Base-by-base conservation (phyloP, 2,797 vertebrate species). In the Oreortyx pictus region DNA sequence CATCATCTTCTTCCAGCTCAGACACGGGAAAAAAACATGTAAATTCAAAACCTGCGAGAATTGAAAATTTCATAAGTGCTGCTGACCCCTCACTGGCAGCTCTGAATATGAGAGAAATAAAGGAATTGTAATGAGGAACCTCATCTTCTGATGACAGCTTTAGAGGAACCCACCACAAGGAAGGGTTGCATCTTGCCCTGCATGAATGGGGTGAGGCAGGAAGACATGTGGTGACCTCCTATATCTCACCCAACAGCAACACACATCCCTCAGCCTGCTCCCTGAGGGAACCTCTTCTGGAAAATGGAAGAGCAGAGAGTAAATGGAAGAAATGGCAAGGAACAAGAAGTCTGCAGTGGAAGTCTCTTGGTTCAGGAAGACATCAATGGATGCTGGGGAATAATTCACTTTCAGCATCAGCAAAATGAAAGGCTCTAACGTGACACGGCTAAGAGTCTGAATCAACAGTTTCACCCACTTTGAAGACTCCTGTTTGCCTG, bases 1-100 rank as follows among this genome's bases (percentile, higher is more conserved):
- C 97, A 98, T 97, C 70, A 95, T 95, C 96, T 93, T 92, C 92
- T 92, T 91, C 72, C 85, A 96, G 74, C 83, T 93, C 96, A 88
- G 96, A 88, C 67, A 83, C 46, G 41, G 87, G 76, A 96, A 91
- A 88, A 88, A 82, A 91, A 76, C 95, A 91, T 93, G 91, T 94
- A 95, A 95, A 97, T 94, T 89, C 93, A 94, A 96, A 93, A 89
- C 90, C 94, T 96, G 87, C 1, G 86, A 97, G 96, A 95, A 94
- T 49, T 96, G 88, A 11, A 83, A 80, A 94, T 96, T 95, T 89
- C 76, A 47, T 37, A 86, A 88, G 88, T 82, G 90, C 90, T 89
- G 68, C 79, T 96, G 97, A 97, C 97, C 96, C 96, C 95, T 95
- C 2, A 0, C 75, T 82, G 91, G 83, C 61, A 65, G 41, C 84